Conservation (phyloP, 2,113 vertebrate species). For the Chamaetylas fuelleborni region DNA sequence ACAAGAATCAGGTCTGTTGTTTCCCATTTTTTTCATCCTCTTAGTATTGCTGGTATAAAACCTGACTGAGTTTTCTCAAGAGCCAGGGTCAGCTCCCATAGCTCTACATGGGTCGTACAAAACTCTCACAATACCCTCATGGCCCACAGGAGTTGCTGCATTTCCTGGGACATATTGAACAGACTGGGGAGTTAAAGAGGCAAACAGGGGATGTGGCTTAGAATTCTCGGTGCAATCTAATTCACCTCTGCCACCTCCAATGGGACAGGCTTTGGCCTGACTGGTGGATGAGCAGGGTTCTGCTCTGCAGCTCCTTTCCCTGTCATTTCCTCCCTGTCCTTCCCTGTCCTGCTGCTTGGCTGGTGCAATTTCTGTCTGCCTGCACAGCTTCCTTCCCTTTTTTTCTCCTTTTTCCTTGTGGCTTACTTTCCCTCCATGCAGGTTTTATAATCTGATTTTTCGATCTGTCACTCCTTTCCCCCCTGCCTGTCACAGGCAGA, state of each 20-base stretch:
- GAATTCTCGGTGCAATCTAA: background rate
- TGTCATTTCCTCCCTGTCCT: background rate
- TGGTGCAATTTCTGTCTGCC: background rate
- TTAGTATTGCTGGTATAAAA: background rate
- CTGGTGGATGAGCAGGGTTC: background rate
- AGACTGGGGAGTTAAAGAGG: background rate
- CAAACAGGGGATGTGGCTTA: background rate
- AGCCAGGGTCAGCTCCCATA: background rate
- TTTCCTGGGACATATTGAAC: background rate
- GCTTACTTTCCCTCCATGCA: background rate
- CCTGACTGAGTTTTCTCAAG: background rate
- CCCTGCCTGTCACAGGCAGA: conserved; percentile 63
- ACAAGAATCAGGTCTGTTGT: background rate
- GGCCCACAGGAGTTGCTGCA: background rate
- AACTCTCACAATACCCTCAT: background rate
- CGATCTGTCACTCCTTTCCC: background rate
- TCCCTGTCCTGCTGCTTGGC: background rate
- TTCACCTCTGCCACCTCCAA: background rate
- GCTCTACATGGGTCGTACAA: background rate
- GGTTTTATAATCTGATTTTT: conserved; percentile 57
- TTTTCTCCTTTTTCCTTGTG: background rate
- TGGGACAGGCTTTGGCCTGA: background rate
- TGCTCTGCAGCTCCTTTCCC: background rate
- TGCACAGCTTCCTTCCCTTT: background rate
- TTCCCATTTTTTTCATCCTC: background rate